Percentiles rank a stretch among this genome's conserved stretches.
phyloP scores from a whole-genome alignment of 2,113 vertebrate species.

The Sceloporus tristichus region DNA sequence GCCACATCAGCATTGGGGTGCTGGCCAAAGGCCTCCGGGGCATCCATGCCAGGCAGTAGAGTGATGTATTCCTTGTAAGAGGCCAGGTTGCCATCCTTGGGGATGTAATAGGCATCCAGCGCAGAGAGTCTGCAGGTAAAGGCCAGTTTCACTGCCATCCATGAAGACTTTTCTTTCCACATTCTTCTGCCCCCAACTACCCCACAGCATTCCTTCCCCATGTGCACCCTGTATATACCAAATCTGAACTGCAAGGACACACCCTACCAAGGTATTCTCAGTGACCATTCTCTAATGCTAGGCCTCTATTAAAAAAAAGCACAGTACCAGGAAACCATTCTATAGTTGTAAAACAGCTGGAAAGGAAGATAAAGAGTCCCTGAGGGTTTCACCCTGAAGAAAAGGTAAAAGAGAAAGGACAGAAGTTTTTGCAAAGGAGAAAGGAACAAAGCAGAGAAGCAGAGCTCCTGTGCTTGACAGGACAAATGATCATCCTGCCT shows the following conservation, averaged over 20 bases:
- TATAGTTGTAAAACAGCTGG: too few relatives aligned
- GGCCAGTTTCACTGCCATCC: background rate
- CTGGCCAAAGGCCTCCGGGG: slow-evolving; percentile 89
- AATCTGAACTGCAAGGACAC: background rate
- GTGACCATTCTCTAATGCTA: too few relatives aligned
- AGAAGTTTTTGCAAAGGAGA: background rate
- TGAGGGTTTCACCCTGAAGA: background rate
- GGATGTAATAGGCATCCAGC: slow-evolving; percentile 82
- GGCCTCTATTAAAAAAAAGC: background rate
- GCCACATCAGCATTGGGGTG: slow-evolving; percentile 89
- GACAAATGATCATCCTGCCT: too few relatives aligned
- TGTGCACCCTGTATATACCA: background rate
- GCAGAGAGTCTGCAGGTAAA: slow-evolving; percentile 79
- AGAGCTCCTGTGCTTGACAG: too few relatives aligned
- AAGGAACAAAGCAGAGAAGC: background rate
- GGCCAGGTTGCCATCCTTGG: slow-evolving; percentile 80
- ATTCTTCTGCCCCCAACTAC: background rate
- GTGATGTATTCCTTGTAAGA: slow-evolving; percentile 82
- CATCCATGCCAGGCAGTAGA: slow-evolving; percentile 82
- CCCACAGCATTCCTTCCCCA: background rate
- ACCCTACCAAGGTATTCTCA: too few relatives aligned
- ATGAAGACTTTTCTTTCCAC: background rate
- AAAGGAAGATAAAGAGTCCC: background rate
- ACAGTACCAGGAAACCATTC: background rate
- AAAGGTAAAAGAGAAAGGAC: background rate